Evolutionary conservation across 2,888 invertebrate species (phyloP).

Genomic region (Perizoma affinitatum): DNA sequence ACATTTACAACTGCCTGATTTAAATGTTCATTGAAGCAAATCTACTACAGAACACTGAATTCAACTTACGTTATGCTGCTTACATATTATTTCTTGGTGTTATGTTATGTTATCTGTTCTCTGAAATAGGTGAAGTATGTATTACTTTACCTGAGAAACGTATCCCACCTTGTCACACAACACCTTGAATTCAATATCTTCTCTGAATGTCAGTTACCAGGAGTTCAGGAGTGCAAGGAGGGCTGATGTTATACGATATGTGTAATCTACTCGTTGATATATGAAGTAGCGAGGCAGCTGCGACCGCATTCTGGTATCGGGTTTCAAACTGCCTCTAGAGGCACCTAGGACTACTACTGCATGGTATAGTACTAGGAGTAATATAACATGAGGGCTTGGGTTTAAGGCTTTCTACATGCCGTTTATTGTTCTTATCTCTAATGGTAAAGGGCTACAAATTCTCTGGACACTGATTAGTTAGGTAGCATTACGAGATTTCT

Average conservation of each 20-base stretch:
- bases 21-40: slow-evolving; percentile 14
- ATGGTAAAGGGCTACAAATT: slow-evolving; percentile 16
- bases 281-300: slow-evolving; percentile 44
- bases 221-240: slow-evolving; percentile 21
- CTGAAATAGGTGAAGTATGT: background rate
- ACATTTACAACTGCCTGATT: slow-evolving; percentile 14
- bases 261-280: slow-evolving; percentile 36
- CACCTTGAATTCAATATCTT: slow-evolving; percentile 44
- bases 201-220: slow-evolving; percentile 39
- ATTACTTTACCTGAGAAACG: slow-evolving; percentile 20
- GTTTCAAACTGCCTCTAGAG: slow-evolving; percentile 35
- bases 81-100: background rate
- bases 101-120: background rate
- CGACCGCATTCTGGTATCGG: slow-evolving; percentile 38
- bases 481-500: slow-evolving; percentile 20
- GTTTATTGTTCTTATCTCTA: slow-evolving; percentile 23
- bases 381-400: slow-evolving; percentile 17
- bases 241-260: slow-evolving; percentile 34
- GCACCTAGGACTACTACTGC: slow-evolving; percentile 21
- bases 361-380: slow-evolving; percentile 25
- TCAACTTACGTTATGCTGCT: background rate
- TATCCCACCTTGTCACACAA: slow-evolving; percentile 22
- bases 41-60: slow-evolving; percentile 3
- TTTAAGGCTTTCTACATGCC: slow-evolving; percentile 9
- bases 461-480: slow-evolving; percentile 20